Evolutionary conservation across 2,797 vertebrate species (phyloP), one percentile per base, ranked within the genome.

Genomic region (Anolis apletophallus): DNA sequence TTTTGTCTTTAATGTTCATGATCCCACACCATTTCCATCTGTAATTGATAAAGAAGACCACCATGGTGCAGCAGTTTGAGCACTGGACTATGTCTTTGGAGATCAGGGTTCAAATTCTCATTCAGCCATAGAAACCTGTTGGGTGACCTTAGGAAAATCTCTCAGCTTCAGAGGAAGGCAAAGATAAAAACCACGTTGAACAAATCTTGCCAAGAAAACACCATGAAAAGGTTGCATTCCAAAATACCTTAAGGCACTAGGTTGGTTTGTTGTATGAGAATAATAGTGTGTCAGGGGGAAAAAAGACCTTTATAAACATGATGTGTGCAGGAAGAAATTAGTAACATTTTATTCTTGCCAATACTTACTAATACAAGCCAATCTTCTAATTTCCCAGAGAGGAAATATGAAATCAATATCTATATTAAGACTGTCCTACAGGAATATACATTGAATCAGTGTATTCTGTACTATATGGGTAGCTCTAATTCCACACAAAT

Each of bases 281-380:
- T 5, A 78, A 87, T 69, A 76, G 75, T 19, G 21, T 77, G 23
- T 83, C n/a, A 19, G 55, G 77, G 78, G 71, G 52, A 86, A 69
- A 19, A 52, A 57, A 69, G 54, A 32, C 29, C 13, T 16, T 83
- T 83, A 50, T 54, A 61, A 83, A 71, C 75, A 50, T 46, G 23
- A 7, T 21, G 36, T 69, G n/a, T 36, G 8, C 54, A 57, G 80
- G 11, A n/a, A 16, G n/a, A 87, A 81, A 72, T 54, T 2, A 69
- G 36, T 68, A 67, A 2, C 19, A 6, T 71, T 78, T 34, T 57
- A 21, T 71, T 55, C 50, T 77, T 71, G 29, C 19, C 82, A 69
- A 77, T 46, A 69, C 40, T 52, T 68, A 23, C 13, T 57, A 59
- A 29, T 55, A 40, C 36, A 71, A 83, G 1, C 69, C 67, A 21